Evolutionary conservation across 2,113 vertebrate genomes (phyloP), one percentile per base, ranked within the genome.

Genomic region (Pygoscelis adeliae): DNA sequence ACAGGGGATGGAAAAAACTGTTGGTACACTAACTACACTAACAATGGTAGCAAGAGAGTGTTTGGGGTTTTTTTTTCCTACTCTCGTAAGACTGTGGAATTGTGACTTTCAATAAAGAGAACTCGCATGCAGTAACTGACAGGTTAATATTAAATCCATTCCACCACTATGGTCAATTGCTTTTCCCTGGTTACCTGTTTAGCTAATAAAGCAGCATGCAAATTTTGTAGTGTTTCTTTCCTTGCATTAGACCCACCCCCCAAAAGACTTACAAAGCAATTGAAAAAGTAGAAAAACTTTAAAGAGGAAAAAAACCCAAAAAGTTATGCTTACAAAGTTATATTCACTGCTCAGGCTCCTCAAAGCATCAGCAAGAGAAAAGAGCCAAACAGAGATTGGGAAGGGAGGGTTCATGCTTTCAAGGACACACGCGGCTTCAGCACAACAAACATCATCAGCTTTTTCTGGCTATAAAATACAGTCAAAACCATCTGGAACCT

Each of bases 141-240:
- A 84, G 34, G 83, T 96, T 94, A 95, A 93, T 95, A 93, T 92
- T 95, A 96, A 97, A 96, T 49, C 95, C 47, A 71, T n/a, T 74
- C 50, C 32, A 47, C 38, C 18, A 44, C 26, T 52, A 36, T 0
- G 5, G 76, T 86, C 55, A 88, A 25, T 15, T 82, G 44, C 30
- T 89, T 82, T 87, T 76, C 65, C 40, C 47, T 38, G 2, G 38
- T 78, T 93, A 93, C 52, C 38, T 42, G 17, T 58, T 91, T 10
- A 70, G 80, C 63, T 87, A 92, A 88, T 58, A 77, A 93, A 92
- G 46, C 29, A 47, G 8, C 5, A 3, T 7, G 25, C 21, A 49
- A 69, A 58, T 80, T 67, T 34, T 71, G 34, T 12, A 62, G 47
- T 16, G 20, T 52, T 88, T 53, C 52, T 58, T 90, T 59, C 52